Base-by-base conservation (phyloP, 1,140 invertebrate species). In the Tribolium madens region DNA sequence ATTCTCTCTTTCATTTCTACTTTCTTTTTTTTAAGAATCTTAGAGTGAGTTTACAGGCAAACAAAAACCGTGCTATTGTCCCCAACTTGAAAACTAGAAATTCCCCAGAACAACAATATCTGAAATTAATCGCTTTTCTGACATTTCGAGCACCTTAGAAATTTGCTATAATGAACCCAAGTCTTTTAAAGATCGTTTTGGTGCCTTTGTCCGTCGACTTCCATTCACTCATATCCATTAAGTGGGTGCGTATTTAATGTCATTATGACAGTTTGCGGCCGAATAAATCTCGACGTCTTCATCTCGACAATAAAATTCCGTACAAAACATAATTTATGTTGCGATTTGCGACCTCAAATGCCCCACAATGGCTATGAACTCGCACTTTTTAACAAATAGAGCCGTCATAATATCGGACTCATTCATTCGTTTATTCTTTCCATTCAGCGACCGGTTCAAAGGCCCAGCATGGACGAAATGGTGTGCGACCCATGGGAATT, bases 321-420 rank as follows among this genome's bases (percentile, higher is more conserved):
- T 50, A 72, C 70, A 72, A 72, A 72, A 72, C 70, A 72, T 72
- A 72, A 72, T 72, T 72, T 72, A 72, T 72, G 70, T 48, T 52
- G 26, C 70, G 70, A 72, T 72, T 72, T 72, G 70, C 70, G 70
- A 72, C 70, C 70, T 72, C 70, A 72, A 72, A 72, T 52, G 46
- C 46, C 46, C 70, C 50, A 52, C 50, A 52, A 52, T 72, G 10
- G 33, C 21, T 47, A 71, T 71, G 70, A 72, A 72, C 26, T 72
- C 70, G 70, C 70, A 52, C 70, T 52, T 48, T 72, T 52, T 50
- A n/a, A 9, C 50, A 71, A 50, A 72, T 72, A 72, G 7, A 72
- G 70, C 21, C 50, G 47, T 72, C 70, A 72, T 64, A 64, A 64
- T 64, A 64, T 64, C 57, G n/a, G 57, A 31, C 57, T 33, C 46